Conservation (phyloP, 2,113 vertebrate genomes). For the Zootoca vivipara region DNA sequence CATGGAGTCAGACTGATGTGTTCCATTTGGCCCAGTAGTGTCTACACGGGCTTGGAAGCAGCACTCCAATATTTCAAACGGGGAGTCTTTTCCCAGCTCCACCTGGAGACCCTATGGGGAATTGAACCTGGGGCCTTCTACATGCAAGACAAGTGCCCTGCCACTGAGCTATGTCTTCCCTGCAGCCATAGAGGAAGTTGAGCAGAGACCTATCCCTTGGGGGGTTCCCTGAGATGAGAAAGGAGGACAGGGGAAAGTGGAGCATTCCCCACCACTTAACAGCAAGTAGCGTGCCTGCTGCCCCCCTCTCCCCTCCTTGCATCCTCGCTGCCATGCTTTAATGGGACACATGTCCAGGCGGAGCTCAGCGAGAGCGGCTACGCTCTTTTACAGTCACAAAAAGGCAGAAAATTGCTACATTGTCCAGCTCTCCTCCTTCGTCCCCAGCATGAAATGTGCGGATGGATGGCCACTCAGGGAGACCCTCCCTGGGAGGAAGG, state of each 20-base stretch:
- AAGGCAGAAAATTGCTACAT: conserved; percentile 70
- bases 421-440: conserved; percentile 40
- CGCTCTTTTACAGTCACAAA: conserved; percentile 50
- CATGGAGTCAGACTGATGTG: too few species aligned
- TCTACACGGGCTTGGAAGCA: too few species aligned
- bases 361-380: neutral
- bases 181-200: too few species aligned
- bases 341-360: conserved; percentile 55
- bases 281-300: neutral
- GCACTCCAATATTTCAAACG: too few species aligned
- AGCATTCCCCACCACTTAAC: neutral
- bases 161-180: too few species aligned
- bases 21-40: too few species aligned
- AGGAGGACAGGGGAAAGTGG: neutral
- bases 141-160: too few species aligned
- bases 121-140: too few species aligned
- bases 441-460: conserved; percentile 74
- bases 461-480: neutral
- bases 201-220: neutral
- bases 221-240: neutral
- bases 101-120: too few species aligned
- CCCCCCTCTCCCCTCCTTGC: neutral
- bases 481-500: neutral
- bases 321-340: conserved; percentile 53
- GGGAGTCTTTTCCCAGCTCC: too few species aligned